phyloP scores from a whole-genome alignment of 2,113 vertebrate genomes.

The Heterotilapia buettikoferi region DNA sequence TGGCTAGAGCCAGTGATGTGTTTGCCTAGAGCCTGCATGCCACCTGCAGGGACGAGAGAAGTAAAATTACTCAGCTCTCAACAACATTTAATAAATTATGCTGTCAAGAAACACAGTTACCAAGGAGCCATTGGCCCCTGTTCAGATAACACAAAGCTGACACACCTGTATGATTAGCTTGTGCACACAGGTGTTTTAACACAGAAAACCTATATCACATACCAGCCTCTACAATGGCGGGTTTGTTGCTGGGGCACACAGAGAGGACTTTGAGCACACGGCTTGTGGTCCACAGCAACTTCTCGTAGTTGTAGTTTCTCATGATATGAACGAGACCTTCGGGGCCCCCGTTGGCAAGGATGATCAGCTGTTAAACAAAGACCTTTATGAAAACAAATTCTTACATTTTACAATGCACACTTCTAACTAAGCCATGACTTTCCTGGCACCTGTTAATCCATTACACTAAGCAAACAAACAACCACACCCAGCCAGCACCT shows the following conservation, averaged over 20 bases:
- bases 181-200: not conserved
- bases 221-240: slow-evolving; percentile 94
- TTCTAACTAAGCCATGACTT: not conserved
- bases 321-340: slow-evolving; percentile 95
- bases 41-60: slow-evolving; percentile 69
- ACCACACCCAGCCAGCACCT: slow-evolving; percentile 20
- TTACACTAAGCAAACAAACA: not conserved
- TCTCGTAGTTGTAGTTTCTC: slow-evolving; percentile 91
- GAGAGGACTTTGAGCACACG: slow-evolving; percentile 95
- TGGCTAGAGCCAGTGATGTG: slow-evolving; percentile 85
- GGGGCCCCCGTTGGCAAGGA: slow-evolving; percentile 88
- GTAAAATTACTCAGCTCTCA: not conserved
- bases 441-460: not conserved
- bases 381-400: not conserved
- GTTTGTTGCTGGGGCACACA: slow-evolving; percentile 96
- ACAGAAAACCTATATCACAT: slow-evolving; percentile 52
- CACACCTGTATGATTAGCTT: slow-evolving; percentile 16
- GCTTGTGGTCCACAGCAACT: slow-evolving; percentile 96
- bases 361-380: slow-evolving; percentile 80
- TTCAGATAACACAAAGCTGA: not conserved
- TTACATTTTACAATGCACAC: not conserved
- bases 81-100: not conserved
- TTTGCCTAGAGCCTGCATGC: slow-evolving; percentile 91
- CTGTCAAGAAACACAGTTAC: not conserved
- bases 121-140: not conserved